Base-by-base conservation (phyloP, 2,888 invertebrate species). In the Carabus problematicus region DNA sequence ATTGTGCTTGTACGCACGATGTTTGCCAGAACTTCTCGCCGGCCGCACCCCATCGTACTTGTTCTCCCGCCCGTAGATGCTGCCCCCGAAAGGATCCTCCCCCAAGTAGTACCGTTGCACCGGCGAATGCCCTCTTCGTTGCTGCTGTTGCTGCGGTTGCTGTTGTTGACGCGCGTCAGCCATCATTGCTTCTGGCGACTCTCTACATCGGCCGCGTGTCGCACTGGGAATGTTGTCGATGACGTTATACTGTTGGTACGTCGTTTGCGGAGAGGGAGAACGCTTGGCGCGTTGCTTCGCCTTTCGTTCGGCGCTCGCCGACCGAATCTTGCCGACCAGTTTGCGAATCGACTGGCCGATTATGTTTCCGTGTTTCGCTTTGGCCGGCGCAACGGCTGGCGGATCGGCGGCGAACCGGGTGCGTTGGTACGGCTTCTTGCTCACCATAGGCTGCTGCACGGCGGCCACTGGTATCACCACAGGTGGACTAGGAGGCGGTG, bases 21-120 rank as follows among this genome's bases (percentile, higher is more conserved):
- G 78, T 73, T 73, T 72, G 60, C 72, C 70, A 43, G 73, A 68
- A 29, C 29, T 29, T 76, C 85, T 83, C 75, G 83, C 83, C 71
- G 88, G 82, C 81, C 85, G 86, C 14, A 84, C 85, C 77, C 89
- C 88, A 81, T 90, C 91, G 83, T 93, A 93, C 79, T 93, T 91
- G 81, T 92, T 92, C 82, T 93, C 93, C 76, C 91, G 88, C 72
- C 93, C 92, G 81, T 92, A 93, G 79, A 93, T 91, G 82, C 91
- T 91, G 19, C 89, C 89, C 69, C 90, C 91, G 81, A 92, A 94
- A 39, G 93, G 93, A 84, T 94, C 93, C 83, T 94, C 93, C 45
- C 93, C 93, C 74, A 94, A 86, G 81, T 94, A 94, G 83, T 93
- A 94, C 74, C 91, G 87, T 78, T 91, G 91, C 72, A 90, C 86